phyloP scores from a whole-genome alignment of 2,797 vertebrate genomes.

The Buceros bicornis region DNA sequence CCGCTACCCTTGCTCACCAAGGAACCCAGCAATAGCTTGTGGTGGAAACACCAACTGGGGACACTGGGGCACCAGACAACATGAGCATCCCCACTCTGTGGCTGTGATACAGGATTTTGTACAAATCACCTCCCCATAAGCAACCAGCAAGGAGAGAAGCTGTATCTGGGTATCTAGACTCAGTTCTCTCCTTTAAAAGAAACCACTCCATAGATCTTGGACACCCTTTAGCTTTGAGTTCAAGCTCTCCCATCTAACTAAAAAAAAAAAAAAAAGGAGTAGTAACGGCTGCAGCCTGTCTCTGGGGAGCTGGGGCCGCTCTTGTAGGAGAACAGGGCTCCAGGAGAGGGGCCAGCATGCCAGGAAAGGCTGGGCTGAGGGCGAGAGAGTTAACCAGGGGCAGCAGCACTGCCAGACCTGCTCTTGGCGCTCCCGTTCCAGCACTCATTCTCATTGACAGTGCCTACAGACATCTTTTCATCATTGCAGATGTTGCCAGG shows the following conservation, averaged over 20 bases:
- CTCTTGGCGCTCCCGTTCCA: constrained; percentile 96
- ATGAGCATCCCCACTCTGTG: background rate
- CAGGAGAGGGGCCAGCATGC: background rate
- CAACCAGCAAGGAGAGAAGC: background rate
- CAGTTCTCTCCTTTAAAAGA: background rate
- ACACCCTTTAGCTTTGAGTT: background rate
- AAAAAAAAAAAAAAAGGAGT: background rate
- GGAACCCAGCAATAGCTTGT: background rate
- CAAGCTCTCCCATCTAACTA: background rate
- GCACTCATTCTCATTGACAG: constrained; percentile 88
- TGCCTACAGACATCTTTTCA: constrained; percentile 86
- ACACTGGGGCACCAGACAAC: background rate
- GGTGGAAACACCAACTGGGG: background rate
- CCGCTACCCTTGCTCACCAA: background rate
- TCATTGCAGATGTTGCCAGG: constrained; percentile 90
- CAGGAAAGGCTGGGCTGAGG: background rate
- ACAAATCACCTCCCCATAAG: background rate
- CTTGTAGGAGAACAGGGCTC: background rate
- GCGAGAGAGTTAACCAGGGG: background rate
- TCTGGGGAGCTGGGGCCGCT: rapidly evolving
- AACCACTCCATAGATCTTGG: rapidly evolving
- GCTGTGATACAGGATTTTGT: background rate
- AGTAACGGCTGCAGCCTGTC: background rate
- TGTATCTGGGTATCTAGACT: background rate
- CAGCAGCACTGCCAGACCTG: constrained; percentile 82